phyloP scores from a whole-genome alignment of 1,140 invertebrate species.

The Drosophila mauritiana region DNA sequence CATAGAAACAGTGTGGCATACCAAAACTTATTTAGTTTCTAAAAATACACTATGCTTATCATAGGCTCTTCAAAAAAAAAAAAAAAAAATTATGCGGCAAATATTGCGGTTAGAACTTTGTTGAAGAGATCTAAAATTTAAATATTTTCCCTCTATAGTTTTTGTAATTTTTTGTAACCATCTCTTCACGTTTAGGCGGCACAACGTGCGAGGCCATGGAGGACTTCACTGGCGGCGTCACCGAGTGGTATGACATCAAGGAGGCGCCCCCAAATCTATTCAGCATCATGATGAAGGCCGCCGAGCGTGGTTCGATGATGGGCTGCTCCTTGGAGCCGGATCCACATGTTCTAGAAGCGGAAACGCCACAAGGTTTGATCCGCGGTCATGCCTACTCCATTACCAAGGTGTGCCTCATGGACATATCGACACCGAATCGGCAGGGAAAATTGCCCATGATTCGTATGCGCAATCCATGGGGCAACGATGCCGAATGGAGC shows the following conservation, averaged over 20 bases:
- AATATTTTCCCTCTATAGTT: neutral
- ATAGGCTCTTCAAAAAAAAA: neutral
- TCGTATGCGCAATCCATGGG: constrained; percentile 98
- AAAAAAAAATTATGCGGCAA: neutral
- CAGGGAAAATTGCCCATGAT: constrained; percentile 92
- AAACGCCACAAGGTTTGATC: constrained; percentile 95
- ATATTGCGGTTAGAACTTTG: neutral
- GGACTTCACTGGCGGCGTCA: constrained; percentile 99
- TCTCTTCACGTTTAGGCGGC: constrained; percentile 87
- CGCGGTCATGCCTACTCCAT: constrained; percentile 98
- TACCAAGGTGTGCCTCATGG: constrained; percentile 94
- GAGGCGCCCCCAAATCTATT: constrained; percentile 96
- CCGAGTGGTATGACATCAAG: constrained; percentile 96
- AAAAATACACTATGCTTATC: constrained; percentile 4
- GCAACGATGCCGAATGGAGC: constrained; percentile 99
- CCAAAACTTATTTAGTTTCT: neutral
- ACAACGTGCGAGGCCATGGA: constrained; percentile 99
- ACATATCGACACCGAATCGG: constrained; percentile 93
- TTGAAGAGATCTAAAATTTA: neutral
- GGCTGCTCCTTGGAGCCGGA: constrained; percentile 98
- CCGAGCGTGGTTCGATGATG: constrained; percentile 97
- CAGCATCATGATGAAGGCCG: constrained; percentile 95
- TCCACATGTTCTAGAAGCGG: constrained; percentile 94
- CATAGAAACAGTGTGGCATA: neutral
- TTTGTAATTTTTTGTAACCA: too few relatives aligned